Evolutionary conservation across 2,888 invertebrate species (phyloP), one percentile per base, ranked within the genome.

Genomic region (Synanthedon andrenaeformis): DNA sequence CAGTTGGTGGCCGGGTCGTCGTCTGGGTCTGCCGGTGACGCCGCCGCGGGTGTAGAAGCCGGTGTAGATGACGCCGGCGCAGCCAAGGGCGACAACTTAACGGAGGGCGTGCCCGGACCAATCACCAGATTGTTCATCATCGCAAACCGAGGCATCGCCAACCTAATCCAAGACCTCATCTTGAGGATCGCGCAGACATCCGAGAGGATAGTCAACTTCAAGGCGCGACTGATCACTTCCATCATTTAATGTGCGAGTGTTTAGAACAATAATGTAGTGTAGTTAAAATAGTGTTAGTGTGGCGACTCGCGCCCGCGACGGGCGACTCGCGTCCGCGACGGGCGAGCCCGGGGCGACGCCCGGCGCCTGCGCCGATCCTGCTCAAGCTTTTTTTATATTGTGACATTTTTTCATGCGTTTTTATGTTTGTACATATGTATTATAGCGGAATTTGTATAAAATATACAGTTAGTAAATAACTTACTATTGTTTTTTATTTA

Each of bases 141-240:
- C 71, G 95, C 94, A 69, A 96, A 96, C 83, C 90, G 95, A 65
- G 95, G 95, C 63, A 90, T 95, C 68, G 94, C 95, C 69, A 95
- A 95, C 81, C 91, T 96, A 67, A 91, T 95, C 66, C 95, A 95
- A 82, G 95, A 96, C 85, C 90, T 96, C 70, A 95, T 95, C 83
- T 90, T 95, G 77, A 95, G 95, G 81, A 89, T 95, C 80, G 95
- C 95, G 56, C 94, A 95, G 82, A 95, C 95, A 76, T 95, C 95
- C 78, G 95, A 96, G 86, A 92, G 94, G 84, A 92, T 96, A 89
- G 95, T 96, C 74, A 95, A 95, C 92, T 96, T 95, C 92, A 96
- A 95, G 89, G 95, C 95, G 79, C 92, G 95, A 89, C 89, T 96
- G 74, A 94, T 96, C 83, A 96, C 95, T 72, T 94, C 95, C 67